Conservation (phyloP, 2,797 vertebrate genomes). For the Chaetophractus vellerosus region DNA sequence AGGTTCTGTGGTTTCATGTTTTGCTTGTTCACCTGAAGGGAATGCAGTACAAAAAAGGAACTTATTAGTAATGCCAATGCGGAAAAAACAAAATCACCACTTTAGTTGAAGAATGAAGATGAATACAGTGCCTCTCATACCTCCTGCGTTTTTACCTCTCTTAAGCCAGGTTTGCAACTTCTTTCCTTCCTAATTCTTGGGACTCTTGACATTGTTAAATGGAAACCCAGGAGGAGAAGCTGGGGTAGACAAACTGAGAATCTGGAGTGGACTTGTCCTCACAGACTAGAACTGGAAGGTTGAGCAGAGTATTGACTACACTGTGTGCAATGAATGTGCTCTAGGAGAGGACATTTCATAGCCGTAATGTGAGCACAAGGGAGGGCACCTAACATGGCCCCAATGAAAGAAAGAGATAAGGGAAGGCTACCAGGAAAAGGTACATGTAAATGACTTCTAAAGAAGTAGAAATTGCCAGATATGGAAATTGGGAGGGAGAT, state of each 20-base stretch:
- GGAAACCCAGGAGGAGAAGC: neutral
- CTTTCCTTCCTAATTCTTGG: constrained; percentile 18
- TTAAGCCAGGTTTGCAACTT: constrained; percentile 40
- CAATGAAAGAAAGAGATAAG: neutral
- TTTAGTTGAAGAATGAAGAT: neutral
- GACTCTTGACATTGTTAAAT: constrained; percentile 22
- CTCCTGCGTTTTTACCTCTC: neutral
- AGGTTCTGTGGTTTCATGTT: constrained; percentile 4
- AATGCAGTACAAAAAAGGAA: constrained; percentile 51
- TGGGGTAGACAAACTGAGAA: neutral
- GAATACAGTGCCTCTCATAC: neutral
- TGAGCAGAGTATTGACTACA: neutral
- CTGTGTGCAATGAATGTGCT: neutral
- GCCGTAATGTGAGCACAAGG: neutral
- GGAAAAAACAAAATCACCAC: constrained; percentile 2
- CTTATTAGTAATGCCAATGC: constrained; percentile 12
- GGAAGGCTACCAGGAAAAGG: neutral
- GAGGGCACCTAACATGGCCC: neutral
- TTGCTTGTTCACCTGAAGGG: constrained; percentile 71
- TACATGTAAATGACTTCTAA: neutral
- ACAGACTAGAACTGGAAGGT: neutral
- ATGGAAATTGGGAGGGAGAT: neutral
- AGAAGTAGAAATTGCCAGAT: neutral
- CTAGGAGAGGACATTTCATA: neutral
- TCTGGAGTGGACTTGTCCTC: neutral